Evolutionary conservation across 1,140 invertebrate species (phyloP).

Genomic region (Nylanderia fulva): DNA sequence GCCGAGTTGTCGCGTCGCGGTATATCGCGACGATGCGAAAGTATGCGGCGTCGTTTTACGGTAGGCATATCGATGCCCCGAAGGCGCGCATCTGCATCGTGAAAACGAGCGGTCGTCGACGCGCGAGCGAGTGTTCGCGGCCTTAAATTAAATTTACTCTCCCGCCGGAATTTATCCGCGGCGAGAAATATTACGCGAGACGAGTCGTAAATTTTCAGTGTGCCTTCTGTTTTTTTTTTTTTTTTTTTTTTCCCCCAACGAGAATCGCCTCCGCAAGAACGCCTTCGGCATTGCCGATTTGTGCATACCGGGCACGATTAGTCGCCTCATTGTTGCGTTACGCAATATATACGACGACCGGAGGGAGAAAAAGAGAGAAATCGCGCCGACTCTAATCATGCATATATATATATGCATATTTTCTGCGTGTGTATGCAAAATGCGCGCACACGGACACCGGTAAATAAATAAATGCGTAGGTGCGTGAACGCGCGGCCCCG

Average conservation of each 20-base stretch:
- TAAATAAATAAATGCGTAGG: constrained; percentile 56
- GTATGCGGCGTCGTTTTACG: constrained; percentile 39
- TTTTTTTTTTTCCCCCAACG: not conserved
- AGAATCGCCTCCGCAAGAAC: not conserved
- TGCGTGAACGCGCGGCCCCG: constrained; percentile 5
- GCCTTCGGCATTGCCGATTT: constrained; percentile 63
- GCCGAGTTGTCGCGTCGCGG: not conserved
- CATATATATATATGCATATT: not conserved
- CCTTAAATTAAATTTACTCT: constrained; percentile 15
- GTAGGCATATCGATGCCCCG: constrained; percentile 31
- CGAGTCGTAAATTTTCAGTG: constrained; percentile 8
- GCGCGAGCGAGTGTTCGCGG: not conserved
- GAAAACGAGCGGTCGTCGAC: not conserved
- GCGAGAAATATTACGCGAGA: constrained; percentile 20
- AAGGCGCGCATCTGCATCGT: constrained; percentile 22
- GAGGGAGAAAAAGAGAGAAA: not conserved
- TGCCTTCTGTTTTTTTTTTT: not conserved
- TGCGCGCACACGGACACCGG: not conserved
- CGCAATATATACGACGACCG: not conserved
- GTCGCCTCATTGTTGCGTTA: constrained; percentile 37
- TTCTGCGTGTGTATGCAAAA: not conserved
- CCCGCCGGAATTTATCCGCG: not conserved
- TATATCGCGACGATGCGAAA: constrained; percentile 42
- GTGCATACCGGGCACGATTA: constrained; percentile 63
- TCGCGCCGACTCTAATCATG: not conserved